Conservation (phyloP, 2,797 vertebrate species). For the Xyrichtys novacula region DNA sequence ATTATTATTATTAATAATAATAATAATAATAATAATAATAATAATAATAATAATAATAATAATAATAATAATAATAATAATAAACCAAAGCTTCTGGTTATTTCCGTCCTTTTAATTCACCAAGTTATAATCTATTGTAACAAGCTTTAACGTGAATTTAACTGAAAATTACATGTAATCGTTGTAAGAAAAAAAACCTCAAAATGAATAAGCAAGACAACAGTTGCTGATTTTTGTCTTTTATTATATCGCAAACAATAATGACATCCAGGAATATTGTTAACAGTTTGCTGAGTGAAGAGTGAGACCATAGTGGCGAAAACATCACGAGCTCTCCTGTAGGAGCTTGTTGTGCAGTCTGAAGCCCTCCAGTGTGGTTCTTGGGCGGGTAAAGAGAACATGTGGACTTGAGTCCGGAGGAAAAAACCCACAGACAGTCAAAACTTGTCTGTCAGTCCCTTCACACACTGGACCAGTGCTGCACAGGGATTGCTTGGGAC, state of each 20-base stretch:
- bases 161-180: too few species aligned
- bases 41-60: too few species aligned
- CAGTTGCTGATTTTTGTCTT: slow-evolving; percentile 70
- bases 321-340: slow-evolving; percentile 80
- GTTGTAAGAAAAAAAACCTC: neutral
- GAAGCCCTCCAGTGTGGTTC: slow-evolving; percentile 79
- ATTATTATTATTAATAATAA: too few species aligned
- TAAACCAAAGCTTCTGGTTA: neutral
- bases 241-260: slow-evolving; percentile 90
- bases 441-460: slow-evolving; percentile 59
- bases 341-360: slow-evolving; percentile 80
- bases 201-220: slow-evolving; percentile 43
- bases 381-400: slow-evolving; percentile 74
- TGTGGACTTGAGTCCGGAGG: slow-evolving; percentile 62
- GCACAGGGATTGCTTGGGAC: slow-evolving; percentile 83
- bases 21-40: too few species aligned
- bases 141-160: neutral
- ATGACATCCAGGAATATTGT: slow-evolving; percentile 90
- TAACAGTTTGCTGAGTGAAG: slow-evolving; percentile 87
- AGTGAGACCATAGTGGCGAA: slow-evolving; percentile 82
- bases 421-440: slow-evolving; percentile 68
- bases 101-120: too few species aligned
- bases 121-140: neutral
- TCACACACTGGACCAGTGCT: slow-evolving; percentile 67
- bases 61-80: neutral